phyloP scores from a whole-genome alignment of 2,113 vertebrate genomes.

The Pedionomus torquatus region DNA sequence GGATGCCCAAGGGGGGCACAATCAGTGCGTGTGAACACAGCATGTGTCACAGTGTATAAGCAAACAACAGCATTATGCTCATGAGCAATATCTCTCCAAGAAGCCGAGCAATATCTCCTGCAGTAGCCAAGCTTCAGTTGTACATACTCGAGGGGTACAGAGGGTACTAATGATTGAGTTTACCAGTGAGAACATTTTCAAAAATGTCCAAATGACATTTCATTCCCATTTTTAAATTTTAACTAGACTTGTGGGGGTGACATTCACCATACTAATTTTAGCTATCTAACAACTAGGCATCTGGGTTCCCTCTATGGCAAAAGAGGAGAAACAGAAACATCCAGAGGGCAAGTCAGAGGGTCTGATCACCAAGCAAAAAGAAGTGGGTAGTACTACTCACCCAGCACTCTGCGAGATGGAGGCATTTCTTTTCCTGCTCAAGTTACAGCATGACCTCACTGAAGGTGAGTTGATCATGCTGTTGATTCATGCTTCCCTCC shows the following conservation, averaged over 20 bases:
- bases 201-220: background rate
- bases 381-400: background rate
- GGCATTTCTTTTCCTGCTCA: background rate
- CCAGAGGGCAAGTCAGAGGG: background rate
- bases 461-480: background rate
- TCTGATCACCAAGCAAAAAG: background rate
- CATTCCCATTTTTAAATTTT: background rate
- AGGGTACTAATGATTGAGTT: background rate
- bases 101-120: background rate
- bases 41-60: conserved; percentile 35
- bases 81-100: background rate
- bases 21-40: conserved; percentile 18
- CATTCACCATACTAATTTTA: background rate
- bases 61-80: conserved; percentile 23
- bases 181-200: background rate
- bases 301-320: background rate
- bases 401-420: background rate
- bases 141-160: background rate
- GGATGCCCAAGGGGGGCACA: conserved; percentile 15
- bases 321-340: background rate
- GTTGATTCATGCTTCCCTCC: background rate
- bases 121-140: background rate
- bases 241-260: background rate
- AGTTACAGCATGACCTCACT: background rate
- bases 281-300: background rate